Conservation (phyloP, 2,888 invertebrate species). For the Macroteleia sp. region DNA sequence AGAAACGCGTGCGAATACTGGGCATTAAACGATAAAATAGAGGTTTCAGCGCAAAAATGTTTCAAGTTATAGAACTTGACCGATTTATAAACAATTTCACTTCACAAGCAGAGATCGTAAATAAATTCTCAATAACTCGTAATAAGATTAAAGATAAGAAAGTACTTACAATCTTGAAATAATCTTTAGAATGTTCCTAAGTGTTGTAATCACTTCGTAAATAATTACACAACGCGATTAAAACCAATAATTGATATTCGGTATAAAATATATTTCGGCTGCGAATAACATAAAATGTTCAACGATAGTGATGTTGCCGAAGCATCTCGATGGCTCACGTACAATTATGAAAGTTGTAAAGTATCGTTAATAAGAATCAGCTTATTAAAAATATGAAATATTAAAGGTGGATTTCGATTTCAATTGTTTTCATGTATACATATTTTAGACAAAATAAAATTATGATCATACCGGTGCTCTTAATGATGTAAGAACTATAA, state of each 20-base stretch:
- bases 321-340: too few relatives aligned
- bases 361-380: too few relatives aligned
- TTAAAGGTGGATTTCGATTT: too few relatives aligned
- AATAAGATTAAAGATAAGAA: conserved; percentile 25
- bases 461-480: conserved; percentile 89
- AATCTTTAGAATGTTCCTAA: conserved; percentile 14
- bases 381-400: too few relatives aligned
- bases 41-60: conserved; percentile 2
- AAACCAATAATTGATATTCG: conserved; percentile 25
- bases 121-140: conserved; percentile 27
- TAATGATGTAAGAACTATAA: conserved; percentile 90
- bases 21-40: too few relatives aligned
- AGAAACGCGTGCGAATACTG: too few relatives aligned
- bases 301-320: too few relatives aligned
- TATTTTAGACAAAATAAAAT: too few relatives aligned
- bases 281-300: too few relatives aligned
- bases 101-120: conserved; percentile 13
- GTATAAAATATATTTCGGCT: too few relatives aligned
- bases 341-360: too few relatives aligned
- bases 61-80: background rate
- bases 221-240: conserved; percentile 21
- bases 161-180: conserved; percentile 17
- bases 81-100: conserved; percentile 30
- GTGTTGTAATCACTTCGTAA: conserved; percentile 17
- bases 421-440: too few relatives aligned